A percentile compares a stretch with the other conserved stretches of the same genome.
These are phyloP conservation scores for Melanophora roralis DNA, from an alignment of 2,888 invertebrate species.

Conservation along the genomic window DNA sequence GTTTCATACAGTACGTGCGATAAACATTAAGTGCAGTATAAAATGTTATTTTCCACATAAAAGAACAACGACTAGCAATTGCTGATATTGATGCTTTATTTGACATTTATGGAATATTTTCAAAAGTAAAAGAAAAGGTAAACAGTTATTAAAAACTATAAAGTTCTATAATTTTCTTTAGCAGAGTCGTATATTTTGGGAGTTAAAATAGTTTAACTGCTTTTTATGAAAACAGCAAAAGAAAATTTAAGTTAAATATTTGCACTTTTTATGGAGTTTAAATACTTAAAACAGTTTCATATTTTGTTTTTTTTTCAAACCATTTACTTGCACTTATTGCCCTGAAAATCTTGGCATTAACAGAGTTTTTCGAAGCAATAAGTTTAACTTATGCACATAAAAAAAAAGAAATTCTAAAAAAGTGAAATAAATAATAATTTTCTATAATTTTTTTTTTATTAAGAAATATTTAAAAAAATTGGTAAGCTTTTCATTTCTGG, in stretches of 20 bases:
- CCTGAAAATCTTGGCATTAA: too few relatives aligned
- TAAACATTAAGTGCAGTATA: conserved; percentile 18
- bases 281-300: neutral
- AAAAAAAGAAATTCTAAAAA: too few relatives aligned
- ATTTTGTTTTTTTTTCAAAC: too few relatives aligned
- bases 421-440: too few relatives aligned
- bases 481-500: too few relatives aligned
- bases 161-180: conserved; percentile 32
- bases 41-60: conserved; percentile 2
- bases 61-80: conserved; percentile 10
- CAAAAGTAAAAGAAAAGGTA: neutral
- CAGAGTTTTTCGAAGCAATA: too few relatives aligned
- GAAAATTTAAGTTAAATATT: conserved; percentile 4
- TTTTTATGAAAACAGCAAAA: neutral
- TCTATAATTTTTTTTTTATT: too few relatives aligned
- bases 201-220: conserved; percentile 17
- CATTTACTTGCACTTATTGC: too few relatives aligned
- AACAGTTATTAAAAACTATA: conserved; percentile 3
- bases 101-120: neutral
- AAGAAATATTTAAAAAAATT: too few relatives aligned
- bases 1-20: conserved; percentile 6
- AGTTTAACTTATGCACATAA: too few relatives aligned
- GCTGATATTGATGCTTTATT: neutral
- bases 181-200: conserved; percentile 8
- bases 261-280: conserved; percentile 14